These are phyloP conservation scores for Nymphalis polychloros DNA, from an alignment of 2,888 invertebrate species.

Conservation along the genomic window DNA sequence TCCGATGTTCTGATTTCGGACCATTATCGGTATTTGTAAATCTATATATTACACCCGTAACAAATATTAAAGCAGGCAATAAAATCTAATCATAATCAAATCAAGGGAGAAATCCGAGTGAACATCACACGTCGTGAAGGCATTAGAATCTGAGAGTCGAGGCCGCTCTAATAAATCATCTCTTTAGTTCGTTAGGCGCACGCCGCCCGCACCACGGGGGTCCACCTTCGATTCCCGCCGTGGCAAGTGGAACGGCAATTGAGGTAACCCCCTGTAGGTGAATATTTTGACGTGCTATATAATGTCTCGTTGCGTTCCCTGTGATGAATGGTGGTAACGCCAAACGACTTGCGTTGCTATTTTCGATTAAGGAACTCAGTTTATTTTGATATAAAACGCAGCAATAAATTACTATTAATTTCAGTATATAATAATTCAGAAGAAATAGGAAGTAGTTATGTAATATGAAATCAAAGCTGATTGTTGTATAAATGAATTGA, in stretches of 20 bases:
- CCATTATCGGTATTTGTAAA: conserved; percentile 6
- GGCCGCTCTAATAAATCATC: conserved; percentile 67
- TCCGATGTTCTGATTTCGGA: conserved; percentile 1
- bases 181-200: conserved; percentile 76
- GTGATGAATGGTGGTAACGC: conserved; percentile 60
- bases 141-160: conserved; percentile 70
- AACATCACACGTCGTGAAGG: conserved; percentile 72
- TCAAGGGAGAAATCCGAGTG: conserved; percentile 53
- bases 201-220: conserved; percentile 70
- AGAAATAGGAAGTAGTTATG: conserved; percentile 10
- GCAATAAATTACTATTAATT: neutral
- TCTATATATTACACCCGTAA: conserved; percentile 11
- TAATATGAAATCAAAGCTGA: conserved; percentile 27
- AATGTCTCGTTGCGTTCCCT: conserved; percentile 49
- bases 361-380: conserved; percentile 21
- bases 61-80: conserved; percentile 33
- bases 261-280: conserved; percentile 71
- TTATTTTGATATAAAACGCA: neutral
- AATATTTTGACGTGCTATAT: conserved; percentile 75
- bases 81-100: conserved; percentile 50
- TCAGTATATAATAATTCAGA: neutral
- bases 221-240: conserved; percentile 71
- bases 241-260: conserved; percentile 71
- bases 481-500: conserved; percentile 30
- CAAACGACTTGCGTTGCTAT: conserved; percentile 27